Conservation (phyloP, 1,140 invertebrate genomes). For the Maniola jurtina region DNA sequence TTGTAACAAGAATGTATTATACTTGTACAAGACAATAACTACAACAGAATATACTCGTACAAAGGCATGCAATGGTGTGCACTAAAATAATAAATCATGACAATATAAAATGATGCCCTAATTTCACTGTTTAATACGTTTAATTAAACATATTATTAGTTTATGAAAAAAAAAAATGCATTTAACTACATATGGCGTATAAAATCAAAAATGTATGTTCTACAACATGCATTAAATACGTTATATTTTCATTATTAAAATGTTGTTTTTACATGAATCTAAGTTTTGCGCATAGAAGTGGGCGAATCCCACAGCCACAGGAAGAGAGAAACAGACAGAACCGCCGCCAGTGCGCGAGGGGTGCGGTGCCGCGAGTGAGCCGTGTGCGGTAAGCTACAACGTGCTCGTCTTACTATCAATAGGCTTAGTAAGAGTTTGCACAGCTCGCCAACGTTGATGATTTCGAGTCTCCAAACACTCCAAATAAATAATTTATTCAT, state of each 20-base stretch:
- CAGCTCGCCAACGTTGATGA: too few relatives aligned
- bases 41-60: conserved; percentile 22
- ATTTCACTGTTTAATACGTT: not conserved
- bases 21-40: conserved; percentile 26
- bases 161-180: not conserved
- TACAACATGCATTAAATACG: not conserved
- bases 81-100: conserved; percentile 20
- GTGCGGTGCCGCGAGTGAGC: conserved; percentile 69
- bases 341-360: conserved; percentile 72
- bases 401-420: conserved; percentile 62
- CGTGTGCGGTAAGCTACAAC: conserved; percentile 55
- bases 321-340: conserved; percentile 80
- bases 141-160: not conserved
- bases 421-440: too few relatives aligned
- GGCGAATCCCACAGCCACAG: conserved; percentile 75
- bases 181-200: not conserved
- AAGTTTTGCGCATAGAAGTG: conserved; percentile 58
- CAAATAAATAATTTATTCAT: too few relatives aligned
- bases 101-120: not conserved
- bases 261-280: conserved; percentile 23
- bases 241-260: conserved; percentile 2
- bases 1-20: conserved; percentile 21
- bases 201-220: not conserved
- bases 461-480: too few relatives aligned
- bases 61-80: conserved; percentile 27